Base-by-base conservation (phyloP, 1,140 invertebrate genomes). In the Zaprionus ghesquierei region DNA sequence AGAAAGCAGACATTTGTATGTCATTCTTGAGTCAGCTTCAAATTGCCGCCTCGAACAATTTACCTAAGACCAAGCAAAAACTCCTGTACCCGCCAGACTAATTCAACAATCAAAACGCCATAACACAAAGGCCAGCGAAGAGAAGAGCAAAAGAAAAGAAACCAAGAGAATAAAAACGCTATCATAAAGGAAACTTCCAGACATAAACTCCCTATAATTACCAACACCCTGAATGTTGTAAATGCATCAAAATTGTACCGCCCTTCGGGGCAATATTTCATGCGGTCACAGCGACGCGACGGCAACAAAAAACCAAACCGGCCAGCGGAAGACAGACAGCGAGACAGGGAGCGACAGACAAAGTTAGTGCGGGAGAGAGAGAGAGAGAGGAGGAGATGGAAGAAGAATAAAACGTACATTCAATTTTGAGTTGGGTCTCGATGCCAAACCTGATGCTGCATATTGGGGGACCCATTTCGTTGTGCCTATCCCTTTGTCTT, bases 151-250 rank as follows among this genome's bases (percentile, higher is more conserved):
- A 29, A 49, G 3, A 49, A 51, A 72, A 49, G 58, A 59, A 70
- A 80, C 64, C 49, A 41, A 74, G 69, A 87, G 69, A 69, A 68
- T 75, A 78, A 86, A 78, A 81, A 75, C 66, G 53, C 58, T 62
- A 66, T 86, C 79, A 86, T 84, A 82, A 79, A 87, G 76, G 77
- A 89, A 87, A 82, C 81, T 77, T 86, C 59, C 89, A 91, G 90
- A 91, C 90, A 91, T 91, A 91, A 91, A 91, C 81, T 87, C 90
- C 89, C 90, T 91, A 91, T 91, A 91, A 91, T 91, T 91, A 91
- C 89, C 89, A 86, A 91, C 90, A 91, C 90, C 89, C 89, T 85
- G 89, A 84, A 90, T 72, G 74, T 71, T 87, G 85, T 91, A 89
- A 89, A 91, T 91, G 89, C 90, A 89, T 84, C 89, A 79, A 91